Conservation (phyloP, 1,140 invertebrate genomes). For the silkworm (Bombyx mori) region DNA sequence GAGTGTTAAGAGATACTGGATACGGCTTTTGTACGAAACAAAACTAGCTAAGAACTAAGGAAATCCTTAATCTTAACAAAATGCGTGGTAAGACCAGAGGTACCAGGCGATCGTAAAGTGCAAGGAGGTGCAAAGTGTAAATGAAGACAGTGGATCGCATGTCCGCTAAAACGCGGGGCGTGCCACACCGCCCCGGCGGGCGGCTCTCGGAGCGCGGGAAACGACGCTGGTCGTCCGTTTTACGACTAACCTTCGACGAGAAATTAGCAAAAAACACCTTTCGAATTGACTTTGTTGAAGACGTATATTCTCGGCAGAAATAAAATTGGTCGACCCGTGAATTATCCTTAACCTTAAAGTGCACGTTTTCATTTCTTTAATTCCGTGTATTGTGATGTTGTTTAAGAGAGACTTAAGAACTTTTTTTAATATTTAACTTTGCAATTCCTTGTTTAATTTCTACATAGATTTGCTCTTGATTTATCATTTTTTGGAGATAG, state of each 20-base stretch:
- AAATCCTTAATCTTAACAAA: too few species aligned
- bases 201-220: constrained; percentile 33
- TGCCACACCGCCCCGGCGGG: constrained; percentile 32
- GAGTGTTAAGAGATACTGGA: too few species aligned
- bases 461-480: too few species aligned
- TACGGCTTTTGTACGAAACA: too few species aligned
- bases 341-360: too few species aligned
- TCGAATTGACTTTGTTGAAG: constrained; percentile 3
- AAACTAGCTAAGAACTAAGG: too few species aligned
- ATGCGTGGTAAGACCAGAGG: background rate
- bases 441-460: too few species aligned
- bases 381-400: too few species aligned
- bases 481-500: too few species aligned
- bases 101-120: constrained; percentile 27
- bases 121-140: constrained; percentile 33
- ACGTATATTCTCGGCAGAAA: constrained; percentile 12
- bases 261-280: background rate
- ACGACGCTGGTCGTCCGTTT: constrained; percentile 45
- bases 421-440: too few species aligned
- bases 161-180: constrained; percentile 53
- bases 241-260: constrained; percentile 30
- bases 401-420: too few species aligned
- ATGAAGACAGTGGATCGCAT: constrained; percentile 48
- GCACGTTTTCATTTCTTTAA: too few species aligned
- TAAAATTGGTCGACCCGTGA: background rate